A percentile compares a stretch with the other conserved stretches of the same genome.
Conservation (phyloP, 2,113 vertebrate species). For the Grammomys surdaster region DNA sequence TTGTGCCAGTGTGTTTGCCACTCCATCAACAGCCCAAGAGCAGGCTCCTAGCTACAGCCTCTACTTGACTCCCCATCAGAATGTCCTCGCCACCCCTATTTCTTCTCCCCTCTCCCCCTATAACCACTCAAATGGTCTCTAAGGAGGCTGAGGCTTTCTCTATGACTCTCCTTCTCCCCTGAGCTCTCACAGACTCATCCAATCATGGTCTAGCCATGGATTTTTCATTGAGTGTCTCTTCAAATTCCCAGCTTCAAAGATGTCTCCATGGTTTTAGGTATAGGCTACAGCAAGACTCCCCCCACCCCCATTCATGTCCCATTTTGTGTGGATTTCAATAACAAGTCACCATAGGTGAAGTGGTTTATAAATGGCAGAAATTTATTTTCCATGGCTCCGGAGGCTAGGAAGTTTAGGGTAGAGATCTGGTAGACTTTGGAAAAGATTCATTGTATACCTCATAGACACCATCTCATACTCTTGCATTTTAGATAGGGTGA, state of each 20-base stretch:
- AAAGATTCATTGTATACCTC: background rate
- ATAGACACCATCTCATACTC: accelerated
- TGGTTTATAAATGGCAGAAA: background rate
- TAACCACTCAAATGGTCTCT: background rate
- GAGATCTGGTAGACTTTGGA: background rate
- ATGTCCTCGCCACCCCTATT: background rate
- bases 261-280: background rate
- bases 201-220: background rate
- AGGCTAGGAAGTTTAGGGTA: background rate
- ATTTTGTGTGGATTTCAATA: background rate
- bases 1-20: no score
- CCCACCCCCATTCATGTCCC: background rate
- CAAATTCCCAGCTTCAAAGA: background rate
- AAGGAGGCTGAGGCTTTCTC: background rate
- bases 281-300: no score
- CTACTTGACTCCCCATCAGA: background rate
- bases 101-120: accelerated
- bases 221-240: no score
- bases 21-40: no score
- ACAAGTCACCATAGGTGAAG: background rate
- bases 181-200: background rate
- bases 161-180: background rate
- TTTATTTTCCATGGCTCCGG: background rate
- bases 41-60: background rate
- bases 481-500: accelerated